Evolutionary conservation across 2,113 vertebrate genomes (phyloP), one percentile per base, ranked within the genome.

Genomic region (Zosterops hypoxanthus): DNA sequence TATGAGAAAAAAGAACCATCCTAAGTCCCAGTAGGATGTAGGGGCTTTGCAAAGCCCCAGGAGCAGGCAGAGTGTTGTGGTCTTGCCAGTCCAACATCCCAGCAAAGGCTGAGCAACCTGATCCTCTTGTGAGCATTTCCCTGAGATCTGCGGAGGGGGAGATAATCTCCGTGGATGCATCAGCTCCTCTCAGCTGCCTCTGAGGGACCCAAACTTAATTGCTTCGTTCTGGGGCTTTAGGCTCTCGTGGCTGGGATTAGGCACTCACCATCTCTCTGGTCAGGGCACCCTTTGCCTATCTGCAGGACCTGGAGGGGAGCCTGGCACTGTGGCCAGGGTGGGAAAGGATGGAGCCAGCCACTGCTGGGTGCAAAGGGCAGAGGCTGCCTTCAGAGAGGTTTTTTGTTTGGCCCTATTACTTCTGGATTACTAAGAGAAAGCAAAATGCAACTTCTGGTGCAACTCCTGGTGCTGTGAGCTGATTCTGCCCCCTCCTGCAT

Each of bases 191-290:
- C 5, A 0, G 72, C 79, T 81, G 88, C 57, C 86, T 82, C 72
- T 0, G 1, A 88, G 42, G 61, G 65, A 97, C n/a, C 49, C 8
- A 2, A 75, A 61, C 15, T 88, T 82, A 97, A 97, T 81, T 1
- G 18, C 28, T 94, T 97, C 33, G 95, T 95, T 96, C 86, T 82
- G 95, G 93, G 80, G 82, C 33, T 92, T 97, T 91, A 84, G 83
- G 41, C 61, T 84, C 95, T 96, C 50, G 82, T 96, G 93, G 71
- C 95, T 2, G 19, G 95, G 94, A 96, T 97, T 97, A 96, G 82
- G 69, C 5, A 5, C 56, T 46, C 57, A 11, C 9, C 56, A 86
- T 56, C 18, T 33, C 64, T 86, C 92, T 4, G 36, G 88, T 86
- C 72, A 33, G 64, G 77, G 47, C 53, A 72, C 7, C 24, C 12